Evolutionary conservation across 1,140 invertebrate genomes (phyloP), one percentile per base, ranked within the genome.

Genomic region (Goniozus legneri): DNA sequence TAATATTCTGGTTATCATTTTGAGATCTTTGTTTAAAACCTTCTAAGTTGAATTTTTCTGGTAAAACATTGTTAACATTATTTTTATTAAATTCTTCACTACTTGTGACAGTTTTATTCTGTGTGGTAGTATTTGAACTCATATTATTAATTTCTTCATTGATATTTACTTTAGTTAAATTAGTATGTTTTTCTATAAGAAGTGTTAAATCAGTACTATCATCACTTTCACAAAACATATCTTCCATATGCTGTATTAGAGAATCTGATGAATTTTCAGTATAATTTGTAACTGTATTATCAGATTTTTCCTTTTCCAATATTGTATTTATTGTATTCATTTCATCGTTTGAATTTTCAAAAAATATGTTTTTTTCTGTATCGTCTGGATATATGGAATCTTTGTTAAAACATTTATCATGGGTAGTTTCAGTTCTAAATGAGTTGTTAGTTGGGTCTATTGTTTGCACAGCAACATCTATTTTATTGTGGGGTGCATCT

Each of bases 201-300:
- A 56, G 57, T 33, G 54, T 66, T 0, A 69, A 33, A 59, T 69
- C 67, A 31, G 51, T 66, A 30, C 64, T 69, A 16, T 69, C 67
- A 4, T 69, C 65, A 20, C 67, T 69, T n/a, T 69, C 67, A 22
- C 67, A 65, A 45, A 69, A 69, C 67, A 69, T 69, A 31, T 66
- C 64, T 13, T 69, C 64, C 54, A 69, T 58, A 16, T 67, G 58
- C 49, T 65, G 65, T 16, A 69, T 40, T 18, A 69, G 18, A 0
- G 67, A 67, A 45, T 69, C 67, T 36, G 61, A 60, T 0, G 67
- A 64, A 37, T 60, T 54, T 10, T 69, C 58, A 14, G 61, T 54
- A 1, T 58, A 50, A 12, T 58, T 53, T 16, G 21, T 10, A 3
- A 10, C 8, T 19, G 32, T 14, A 12, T 48, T 14, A 47, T 43